Conservation (phyloP, 2,797 vertebrate species). For the Acipenser ruthenus region DNA sequence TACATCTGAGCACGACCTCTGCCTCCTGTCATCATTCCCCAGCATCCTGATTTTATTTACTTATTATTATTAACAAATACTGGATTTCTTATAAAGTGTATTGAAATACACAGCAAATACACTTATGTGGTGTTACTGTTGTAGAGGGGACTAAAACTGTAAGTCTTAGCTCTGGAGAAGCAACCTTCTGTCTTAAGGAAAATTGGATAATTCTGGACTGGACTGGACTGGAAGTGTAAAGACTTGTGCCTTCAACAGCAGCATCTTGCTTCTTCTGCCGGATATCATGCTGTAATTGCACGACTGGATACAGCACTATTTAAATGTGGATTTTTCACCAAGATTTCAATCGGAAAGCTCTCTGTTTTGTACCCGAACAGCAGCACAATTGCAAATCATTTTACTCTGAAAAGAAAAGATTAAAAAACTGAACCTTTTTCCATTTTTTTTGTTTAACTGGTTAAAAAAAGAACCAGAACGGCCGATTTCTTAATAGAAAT, state of each 20-base stretch:
- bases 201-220: conserved; percentile 48
- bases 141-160: conserved; percentile 46
- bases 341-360: not conserved
- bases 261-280: conserved; percentile 31
- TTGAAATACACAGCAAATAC: conserved; percentile 25
- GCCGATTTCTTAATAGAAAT: conserved; percentile 27
- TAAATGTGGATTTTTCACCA: conserved; percentile 32
- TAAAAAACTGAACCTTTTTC: conserved; percentile 23
- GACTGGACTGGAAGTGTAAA: conserved; percentile 35
- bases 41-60: conserved; percentile 18
- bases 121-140: conserved; percentile 21
- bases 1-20: conserved; percentile 30
- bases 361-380: conserved; percentile 25
- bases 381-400: conserved; percentile 40
- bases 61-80: conserved; percentile 15
- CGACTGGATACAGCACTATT: conserved; percentile 25
- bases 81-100: conserved; percentile 38
- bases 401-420: conserved; percentile 24
- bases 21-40: conserved; percentile 24
- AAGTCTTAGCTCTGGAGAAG: conserved; percentile 39
- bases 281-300: conserved; percentile 33
- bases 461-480: conserved; percentile 10
- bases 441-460: conserved; percentile 20
- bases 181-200: conserved; percentile 39
- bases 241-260: conserved; percentile 40